phyloP scores from a whole-genome alignment of 2,113 vertebrate genomes.

The Alligator mississippiensis region DNA sequence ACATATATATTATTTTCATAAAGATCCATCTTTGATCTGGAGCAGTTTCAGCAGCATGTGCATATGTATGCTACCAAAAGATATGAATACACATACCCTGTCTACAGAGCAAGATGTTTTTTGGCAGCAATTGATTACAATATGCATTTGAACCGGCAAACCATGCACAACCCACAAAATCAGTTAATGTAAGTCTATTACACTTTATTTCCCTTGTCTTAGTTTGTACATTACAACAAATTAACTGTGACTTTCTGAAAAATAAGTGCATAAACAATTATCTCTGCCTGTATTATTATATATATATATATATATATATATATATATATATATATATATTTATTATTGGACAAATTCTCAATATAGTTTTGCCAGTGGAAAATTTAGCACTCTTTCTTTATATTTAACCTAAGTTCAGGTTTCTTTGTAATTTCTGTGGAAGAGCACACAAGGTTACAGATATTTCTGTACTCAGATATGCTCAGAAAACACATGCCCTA shows the following conservation, averaged over 20 bases:
- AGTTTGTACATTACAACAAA: neutral
- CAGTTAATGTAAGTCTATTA: neutral
- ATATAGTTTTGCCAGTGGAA: neutral
- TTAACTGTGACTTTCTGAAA: neutral
- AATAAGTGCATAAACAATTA: neutral
- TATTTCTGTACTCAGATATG: neutral
- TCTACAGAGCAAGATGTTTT: accelerated
- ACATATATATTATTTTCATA: neutral
- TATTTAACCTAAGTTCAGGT: neutral
- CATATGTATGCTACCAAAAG: neutral
- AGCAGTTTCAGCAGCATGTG: neutral
- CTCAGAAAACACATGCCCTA: neutral
- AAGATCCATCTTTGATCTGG: neutral
- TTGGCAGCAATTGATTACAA: neutral
- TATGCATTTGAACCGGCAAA: neutral
- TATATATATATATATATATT: too few species aligned
- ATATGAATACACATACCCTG: neutral
- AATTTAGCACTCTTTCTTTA: neutral
- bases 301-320: too few species aligned
- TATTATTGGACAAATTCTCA: neutral
- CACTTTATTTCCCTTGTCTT: neutral
- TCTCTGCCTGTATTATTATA: neutral
- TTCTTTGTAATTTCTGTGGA: neutral
- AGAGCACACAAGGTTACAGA: neutral
- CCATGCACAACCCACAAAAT: neutral